A percentile compares a stretch with the other conserved stretches of the same genome.
These are phyloP conservation scores for Zaprionus inermis DNA, from an alignment of 1,140 invertebrate species.

Conservation along the genomic window DNA sequence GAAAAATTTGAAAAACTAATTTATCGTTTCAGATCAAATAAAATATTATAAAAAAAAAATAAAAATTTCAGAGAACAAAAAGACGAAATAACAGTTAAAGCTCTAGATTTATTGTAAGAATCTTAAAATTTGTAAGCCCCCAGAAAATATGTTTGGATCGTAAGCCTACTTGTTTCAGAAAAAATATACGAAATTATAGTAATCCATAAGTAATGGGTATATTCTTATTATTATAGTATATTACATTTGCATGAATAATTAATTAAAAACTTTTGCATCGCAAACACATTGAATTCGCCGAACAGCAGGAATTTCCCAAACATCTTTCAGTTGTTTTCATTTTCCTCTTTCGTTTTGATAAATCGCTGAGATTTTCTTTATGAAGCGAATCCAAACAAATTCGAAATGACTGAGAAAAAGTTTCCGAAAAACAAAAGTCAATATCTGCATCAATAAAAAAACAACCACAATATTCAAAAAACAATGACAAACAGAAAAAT, in stretches of 20 bases:
- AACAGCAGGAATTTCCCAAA: constrained; percentile 26
- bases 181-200: no score
- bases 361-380: constrained; percentile 62
- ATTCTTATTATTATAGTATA: background rate
- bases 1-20: constrained; percentile 20
- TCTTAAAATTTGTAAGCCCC: background rate
- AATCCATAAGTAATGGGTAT: background rate
- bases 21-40: background rate
- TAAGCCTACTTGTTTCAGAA: background rate
- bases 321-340: constrained; percentile 1
- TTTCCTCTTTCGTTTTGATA: constrained; percentile 49
- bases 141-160: background rate
- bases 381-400: constrained; percentile 56
- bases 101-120: background rate
- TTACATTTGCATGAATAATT: no score
- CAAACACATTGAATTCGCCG: background rate
- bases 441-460: constrained; percentile 29
- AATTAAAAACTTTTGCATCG: no score
- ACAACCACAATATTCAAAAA: constrained; percentile 21
- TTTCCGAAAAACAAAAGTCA: constrained; percentile 47
- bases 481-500: constrained; percentile 16
- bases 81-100: background rate
- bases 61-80: background rate
- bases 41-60: constrained; percentile 1
- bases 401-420: constrained; percentile 45